Evolutionary conservation across 2,797 vertebrate genomes (phyloP).

Genomic region (Poecile montanus): DNA sequence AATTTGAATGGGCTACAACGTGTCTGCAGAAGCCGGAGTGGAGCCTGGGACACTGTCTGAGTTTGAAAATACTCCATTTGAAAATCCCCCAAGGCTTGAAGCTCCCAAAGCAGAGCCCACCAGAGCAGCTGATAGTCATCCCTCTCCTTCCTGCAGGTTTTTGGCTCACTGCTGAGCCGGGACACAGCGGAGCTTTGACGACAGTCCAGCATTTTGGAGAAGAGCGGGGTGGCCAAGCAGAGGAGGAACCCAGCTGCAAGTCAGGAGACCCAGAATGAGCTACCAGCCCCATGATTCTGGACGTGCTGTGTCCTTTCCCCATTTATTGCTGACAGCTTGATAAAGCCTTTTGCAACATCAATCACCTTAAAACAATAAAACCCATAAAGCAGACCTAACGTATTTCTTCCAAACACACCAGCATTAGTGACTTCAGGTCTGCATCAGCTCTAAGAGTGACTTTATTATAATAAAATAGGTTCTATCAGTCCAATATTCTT

Average conservation of each 20-base stretch:
- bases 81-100: background rate
- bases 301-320: background rate
- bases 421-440: slow-evolving; percentile 7
- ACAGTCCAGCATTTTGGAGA: background rate
- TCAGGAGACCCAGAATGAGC: background rate
- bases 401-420: slow-evolving; percentile 40
- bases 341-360: slow-evolving; percentile 46
- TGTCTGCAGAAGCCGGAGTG: background rate
- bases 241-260: background rate
- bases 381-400: slow-evolving; percentile 29
- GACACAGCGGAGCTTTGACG: fast-evolving
- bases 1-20: fast-evolving
- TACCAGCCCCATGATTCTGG: background rate
- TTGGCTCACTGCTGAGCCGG: background rate
- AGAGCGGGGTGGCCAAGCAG: background rate
- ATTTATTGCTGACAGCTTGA: slow-evolving; percentile 37
- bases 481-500: background rate
- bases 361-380: slow-evolving; percentile 62
- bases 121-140: background rate
- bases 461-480: background rate
- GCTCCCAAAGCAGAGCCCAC: slow-evolving; percentile 8
- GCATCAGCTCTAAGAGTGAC: background rate
- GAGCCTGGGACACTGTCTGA: background rate
- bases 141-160: background rate
- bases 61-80: background rate